A percentile compares a stretch with the other conserved stretches of the same genome.
Conservation (phyloP, 92 coral and sea anemone genomes). For the Phenganax stokvisi region DNA sequence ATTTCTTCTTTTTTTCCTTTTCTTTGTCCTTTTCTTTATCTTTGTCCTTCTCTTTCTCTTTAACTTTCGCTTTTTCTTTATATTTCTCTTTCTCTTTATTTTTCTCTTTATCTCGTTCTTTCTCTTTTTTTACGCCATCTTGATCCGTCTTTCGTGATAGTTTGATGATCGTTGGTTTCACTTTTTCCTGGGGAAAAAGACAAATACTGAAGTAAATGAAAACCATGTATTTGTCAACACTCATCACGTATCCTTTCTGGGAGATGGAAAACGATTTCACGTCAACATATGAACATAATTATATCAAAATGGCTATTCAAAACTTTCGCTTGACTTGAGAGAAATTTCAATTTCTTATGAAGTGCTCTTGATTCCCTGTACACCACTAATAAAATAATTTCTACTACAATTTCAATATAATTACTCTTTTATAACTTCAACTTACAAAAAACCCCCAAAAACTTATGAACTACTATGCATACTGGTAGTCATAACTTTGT, state of each 20-base stretch:
- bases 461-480: no score
- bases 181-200: slow-evolving; percentile 10
- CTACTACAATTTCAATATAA: background rate
- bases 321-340: no score
- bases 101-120: slow-evolving; percentile 57
- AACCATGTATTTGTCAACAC: background rate
- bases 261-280: no score
- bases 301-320: no score
- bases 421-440: no score
- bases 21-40: slow-evolving; percentile 69
- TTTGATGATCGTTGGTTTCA: slow-evolving; percentile 18
- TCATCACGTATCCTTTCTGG: no score
- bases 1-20: slow-evolving; percentile 54
- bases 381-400: no score
- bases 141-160: slow-evolving; percentile 17
- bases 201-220: background rate
- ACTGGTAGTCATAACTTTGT: no score
- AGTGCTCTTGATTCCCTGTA: no score
- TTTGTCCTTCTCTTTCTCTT: slow-evolving; percentile 37
- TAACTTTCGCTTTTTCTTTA: slow-evolving; percentile 57
- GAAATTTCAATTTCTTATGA: no score
- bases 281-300: no score
- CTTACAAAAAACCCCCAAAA: background rate
- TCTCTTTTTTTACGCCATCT: slow-evolving; percentile 40
- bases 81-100: slow-evolving; percentile 59